phyloP scores from a whole-genome alignment of 2,113 vertebrate species.

The Camarhynchus parvulus region DNA sequence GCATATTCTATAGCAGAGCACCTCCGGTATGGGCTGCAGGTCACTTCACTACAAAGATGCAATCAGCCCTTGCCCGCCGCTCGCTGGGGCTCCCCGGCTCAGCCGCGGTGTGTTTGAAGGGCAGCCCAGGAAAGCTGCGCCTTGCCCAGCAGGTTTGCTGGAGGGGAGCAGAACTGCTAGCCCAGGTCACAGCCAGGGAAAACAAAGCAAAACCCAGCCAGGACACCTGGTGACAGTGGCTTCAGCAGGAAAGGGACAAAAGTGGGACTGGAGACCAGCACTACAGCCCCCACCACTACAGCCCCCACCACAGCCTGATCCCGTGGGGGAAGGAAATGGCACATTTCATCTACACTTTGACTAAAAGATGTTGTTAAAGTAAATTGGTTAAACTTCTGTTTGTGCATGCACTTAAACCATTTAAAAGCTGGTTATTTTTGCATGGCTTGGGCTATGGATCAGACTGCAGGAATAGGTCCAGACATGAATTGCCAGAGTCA shows the following conservation, averaged over 20 bases:
- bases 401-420: accelerated
- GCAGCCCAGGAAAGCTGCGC: neutral
- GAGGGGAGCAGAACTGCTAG: neutral
- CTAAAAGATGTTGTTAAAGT: neutral
- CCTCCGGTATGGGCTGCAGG: accelerated
- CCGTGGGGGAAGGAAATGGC: neutral
- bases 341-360: accelerated
- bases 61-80: neutral
- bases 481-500: neutral
- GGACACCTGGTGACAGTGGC: neutral
- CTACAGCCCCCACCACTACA: too few species aligned
- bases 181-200: accelerated
- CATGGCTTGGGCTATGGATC: accelerated
- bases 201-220: accelerated
- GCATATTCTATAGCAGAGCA: accelerated
- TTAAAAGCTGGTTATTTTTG: neutral
- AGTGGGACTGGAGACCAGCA: neutral
- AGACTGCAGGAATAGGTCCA: neutral
- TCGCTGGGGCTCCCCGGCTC: too few species aligned
- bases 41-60: neutral
- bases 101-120: accelerated
- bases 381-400: neutral
- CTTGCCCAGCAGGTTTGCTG: neutral
- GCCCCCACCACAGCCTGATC: neutral
- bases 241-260: neutral